Base-by-base conservation (phyloP, 1,140 invertebrate genomes). In the Triops cancriformis region DNA sequence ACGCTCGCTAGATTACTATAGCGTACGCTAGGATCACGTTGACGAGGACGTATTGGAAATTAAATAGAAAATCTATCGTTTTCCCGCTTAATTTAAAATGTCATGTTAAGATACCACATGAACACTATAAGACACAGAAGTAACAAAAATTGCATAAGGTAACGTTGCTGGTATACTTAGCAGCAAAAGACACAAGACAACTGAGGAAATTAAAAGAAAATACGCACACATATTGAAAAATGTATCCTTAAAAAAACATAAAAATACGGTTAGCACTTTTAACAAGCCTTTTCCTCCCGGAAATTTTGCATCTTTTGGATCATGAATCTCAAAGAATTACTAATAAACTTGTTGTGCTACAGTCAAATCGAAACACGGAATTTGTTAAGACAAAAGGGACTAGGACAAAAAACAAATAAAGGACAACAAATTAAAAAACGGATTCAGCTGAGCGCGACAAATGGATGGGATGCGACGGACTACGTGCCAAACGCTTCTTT, bases 391-490 rank as follows among this genome's bases (percentile, higher is more conserved):
- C 14, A 64, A 64, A 18, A 14, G 23, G 51, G 51, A 64, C 51
- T 64, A 64, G 51, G 51, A 23, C 23, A 18, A 64, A 64, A 18
- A 77, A 64, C 51, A 18, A 76, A 76, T 9, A 43, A 51, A 42
- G 64, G 10, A 28, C 74, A 79, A 74, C 26, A 37, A 27, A 42
- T 83, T 81, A 95, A 87, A 96, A 95, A 81, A 96, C 93, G 74
- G 94, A 95, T 88, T 96, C 94, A 27, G 94, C 94, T 45, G 94
- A 96, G 80, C 94, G 89, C 37, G 94, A 96, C 80, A 97, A 88
- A 84, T 97, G 94, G 81, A 96, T 91, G 26, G 97, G 97, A 89
- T 98, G 97, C 78, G 97, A 99, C 78, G 98, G 98, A 85, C 95
- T 98, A 79, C 98, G 90, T 26, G 95, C 94, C 79, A 99, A 89